These are phyloP conservation scores for Eutrigla gurnardus DNA, from an alignment of 2,797 vertebrate genomes.

Conservation along the genomic window DNA sequence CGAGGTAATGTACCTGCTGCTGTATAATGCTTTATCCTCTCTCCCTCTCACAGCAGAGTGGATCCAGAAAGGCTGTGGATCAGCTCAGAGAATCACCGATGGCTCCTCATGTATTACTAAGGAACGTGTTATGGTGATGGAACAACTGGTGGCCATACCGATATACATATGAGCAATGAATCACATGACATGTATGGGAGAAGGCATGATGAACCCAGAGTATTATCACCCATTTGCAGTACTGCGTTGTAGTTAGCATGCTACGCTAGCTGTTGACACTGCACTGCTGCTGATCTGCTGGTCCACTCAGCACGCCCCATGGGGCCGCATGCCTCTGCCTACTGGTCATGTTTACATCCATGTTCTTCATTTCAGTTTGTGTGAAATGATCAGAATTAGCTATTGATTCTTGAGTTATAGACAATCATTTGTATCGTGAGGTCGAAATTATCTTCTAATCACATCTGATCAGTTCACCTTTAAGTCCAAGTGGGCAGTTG, in stretches of 20 bases:
- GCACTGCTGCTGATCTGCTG: background rate
- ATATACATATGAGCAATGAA: constrained; percentile 4
- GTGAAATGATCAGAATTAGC: too few relatives aligned
- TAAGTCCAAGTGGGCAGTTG: too few relatives aligned
- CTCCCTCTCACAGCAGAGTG: constrained; percentile 15
- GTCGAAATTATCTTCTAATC: too few relatives aligned
- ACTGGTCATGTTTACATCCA: too few relatives aligned
- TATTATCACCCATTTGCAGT: background rate
- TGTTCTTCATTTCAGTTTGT: too few relatives aligned
- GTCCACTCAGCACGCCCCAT: too few relatives aligned
- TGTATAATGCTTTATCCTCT: constrained; percentile 51
- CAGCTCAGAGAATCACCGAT: background rate
- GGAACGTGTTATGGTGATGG: background rate
- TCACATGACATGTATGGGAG: background rate
- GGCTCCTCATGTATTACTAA: background rate
- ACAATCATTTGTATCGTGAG: too few relatives aligned
- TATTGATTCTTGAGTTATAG: too few relatives aligned
- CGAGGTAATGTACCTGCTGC: constrained; percentile 58
- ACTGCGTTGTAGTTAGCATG: background rate
- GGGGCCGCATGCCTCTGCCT: too few relatives aligned
- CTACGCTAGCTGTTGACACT: background rate
- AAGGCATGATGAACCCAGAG: background rate
- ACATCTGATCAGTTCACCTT: too few relatives aligned
- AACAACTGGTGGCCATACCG: background rate
- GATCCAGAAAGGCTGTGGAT: constrained; percentile 23